Evolutionary conservation across 2,888 invertebrate species (phyloP), one percentile per base, ranked within the genome.

Genomic region (Bugulina stolonifera): DNA sequence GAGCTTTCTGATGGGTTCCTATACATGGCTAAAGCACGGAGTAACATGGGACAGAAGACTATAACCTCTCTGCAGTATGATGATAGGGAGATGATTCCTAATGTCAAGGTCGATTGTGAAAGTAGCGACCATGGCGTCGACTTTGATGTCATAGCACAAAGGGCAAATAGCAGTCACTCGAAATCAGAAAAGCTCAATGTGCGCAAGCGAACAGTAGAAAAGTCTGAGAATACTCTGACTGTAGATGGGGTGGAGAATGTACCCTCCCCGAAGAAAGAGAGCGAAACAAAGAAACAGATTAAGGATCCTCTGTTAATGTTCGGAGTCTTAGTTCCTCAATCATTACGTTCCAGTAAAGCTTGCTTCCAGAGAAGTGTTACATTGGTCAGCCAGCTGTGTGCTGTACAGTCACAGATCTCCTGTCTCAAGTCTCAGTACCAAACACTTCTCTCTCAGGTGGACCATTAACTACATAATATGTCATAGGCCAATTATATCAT

Each of bases 1-100:
- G 64, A 64, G 64, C 52, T 70, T 5, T 14, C 29, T 14, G 70
- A 70, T 29, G 70, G 70, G 18, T 70, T 43, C 25, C 52, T 70
- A 5, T 32, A 70, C 27, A 70, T 70, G 70, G 70, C 70, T n/a
- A 70, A 70, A 54, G 70, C 70, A 5, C n/a, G 70, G 29, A 54
- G 54, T 29, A 70, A 54, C 23, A 70, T 70, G 70, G 70, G 70
- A 23, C 43, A 70, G 27, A 70, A 70, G 29, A 43, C 35, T 29
- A 54, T 70, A 23, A 70, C 27, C 3, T 10, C 70, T 5, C 23
- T 70, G 29, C 70, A 70, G 32, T 70, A 70, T 29, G 70, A 70
- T 54, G 70, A 54, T 1, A 43, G 70, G 25, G 35, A 70, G 52
- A 70, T 70, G n/a, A 43, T 10, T 18, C 52, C 70, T 2, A 35